A percentile compares a stretch with the other conserved stretches of the same genome.
Evolutionary conservation across 1,140 invertebrate species (phyloP).

Genomic region (Drosophila ogumai): DNA sequence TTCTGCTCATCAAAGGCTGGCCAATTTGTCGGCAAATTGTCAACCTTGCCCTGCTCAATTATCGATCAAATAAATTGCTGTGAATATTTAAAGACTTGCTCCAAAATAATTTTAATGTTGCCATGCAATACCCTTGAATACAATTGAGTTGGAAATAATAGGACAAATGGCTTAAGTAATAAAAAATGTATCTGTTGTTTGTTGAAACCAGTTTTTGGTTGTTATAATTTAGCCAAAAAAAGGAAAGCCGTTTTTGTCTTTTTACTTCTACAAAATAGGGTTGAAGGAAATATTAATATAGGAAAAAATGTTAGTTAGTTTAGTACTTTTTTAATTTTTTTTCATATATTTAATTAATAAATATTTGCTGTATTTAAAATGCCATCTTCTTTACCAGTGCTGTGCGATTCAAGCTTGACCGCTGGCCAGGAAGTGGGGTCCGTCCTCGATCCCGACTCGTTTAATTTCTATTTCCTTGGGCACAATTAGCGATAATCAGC

Average conservation of each 20-base stretch:
- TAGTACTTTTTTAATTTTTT: no score
- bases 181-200: neutral
- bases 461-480: slow-evolving; percentile 69
- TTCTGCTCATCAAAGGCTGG: slow-evolving; percentile 8
- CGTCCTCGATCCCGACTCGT: slow-evolving; percentile 38
- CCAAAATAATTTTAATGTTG: slow-evolving; percentile 50
- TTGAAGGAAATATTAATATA: no score
- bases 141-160: neutral
- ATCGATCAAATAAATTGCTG: slow-evolving; percentile 60
- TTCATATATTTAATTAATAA: no score
- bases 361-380: neutral
- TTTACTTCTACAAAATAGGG: no score
- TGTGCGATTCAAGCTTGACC: slow-evolving; percentile 7
- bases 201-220: no score
- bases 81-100: slow-evolving; percentile 30
- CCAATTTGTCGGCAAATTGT: slow-evolving; percentile 30
- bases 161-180: neutral
- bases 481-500: slow-evolving; percentile 79
- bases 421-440: slow-evolving; percentile 24
- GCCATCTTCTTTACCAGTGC: neutral
- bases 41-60: slow-evolving; percentile 53
- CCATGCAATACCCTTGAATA: neutral
- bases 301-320: no score
- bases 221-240: no score
- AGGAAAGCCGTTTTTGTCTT: no score